Evolutionary conservation across 2,797 vertebrate species (phyloP).

Genomic region (Emydoidea blandingii): DNA sequence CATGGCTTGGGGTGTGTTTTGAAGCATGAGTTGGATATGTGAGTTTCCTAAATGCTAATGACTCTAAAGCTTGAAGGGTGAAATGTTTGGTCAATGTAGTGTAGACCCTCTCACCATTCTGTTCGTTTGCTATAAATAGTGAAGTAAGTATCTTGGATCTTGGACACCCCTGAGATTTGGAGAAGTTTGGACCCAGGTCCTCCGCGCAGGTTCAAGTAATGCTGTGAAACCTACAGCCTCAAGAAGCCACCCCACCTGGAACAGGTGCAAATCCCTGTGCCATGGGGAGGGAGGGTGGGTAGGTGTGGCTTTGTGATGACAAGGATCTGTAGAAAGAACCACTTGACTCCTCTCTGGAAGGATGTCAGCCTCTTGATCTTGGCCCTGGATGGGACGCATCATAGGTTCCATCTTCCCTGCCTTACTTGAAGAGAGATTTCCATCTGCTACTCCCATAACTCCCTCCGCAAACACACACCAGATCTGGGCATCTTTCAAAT

Average conservation of each 20-base stretch:
- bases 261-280: not conserved
- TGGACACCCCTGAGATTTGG: not conserved
- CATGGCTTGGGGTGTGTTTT: constrained; percentile 2
- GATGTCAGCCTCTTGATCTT: constrained; percentile 5
- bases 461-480: not conserved
- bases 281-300: constrained; percentile 4
- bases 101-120: not conserved
- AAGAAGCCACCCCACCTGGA: not conserved
- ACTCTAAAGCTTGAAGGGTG: not conserved
- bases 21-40: constrained; percentile 6
- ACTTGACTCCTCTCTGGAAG: not conserved
- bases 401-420: accelerated
- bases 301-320: constrained; percentile 14
- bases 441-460: not conserved
- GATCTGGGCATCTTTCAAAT: not conserved
- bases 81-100: accelerated
- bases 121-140: accelerated
- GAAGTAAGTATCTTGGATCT: not conserved
- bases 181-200: not conserved
- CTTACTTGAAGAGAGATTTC: constrained; percentile 12
- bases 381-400: accelerated
- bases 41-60: not conserved
- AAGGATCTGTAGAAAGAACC: not conserved
- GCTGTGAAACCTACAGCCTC: not conserved
- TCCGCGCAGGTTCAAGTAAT: not conserved